A percentile compares a stretch with the other conserved stretches of the same genome.
Conservation (phyloP, 2,888 invertebrate genomes). For the Rhagium mordax region DNA sequence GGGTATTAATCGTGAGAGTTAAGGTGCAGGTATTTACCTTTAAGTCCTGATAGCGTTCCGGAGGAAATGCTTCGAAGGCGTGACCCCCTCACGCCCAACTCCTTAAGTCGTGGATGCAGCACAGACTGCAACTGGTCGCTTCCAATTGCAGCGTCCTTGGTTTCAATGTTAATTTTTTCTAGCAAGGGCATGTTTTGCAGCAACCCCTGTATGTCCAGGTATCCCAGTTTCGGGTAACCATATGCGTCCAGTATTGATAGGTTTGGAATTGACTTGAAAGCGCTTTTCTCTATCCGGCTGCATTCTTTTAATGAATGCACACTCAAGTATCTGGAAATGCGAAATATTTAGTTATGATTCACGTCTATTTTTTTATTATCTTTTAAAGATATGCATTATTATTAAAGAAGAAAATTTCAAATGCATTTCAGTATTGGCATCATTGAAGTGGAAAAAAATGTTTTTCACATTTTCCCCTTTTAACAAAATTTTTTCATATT, state of each 20-base stretch:
- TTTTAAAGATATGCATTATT: background rate
- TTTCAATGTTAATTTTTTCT: constrained; percentile 86
- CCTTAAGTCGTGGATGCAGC: constrained; percentile 83
- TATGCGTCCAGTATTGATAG: constrained; percentile 81
- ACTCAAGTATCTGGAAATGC: constrained; percentile 77
- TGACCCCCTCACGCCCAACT: constrained; percentile 82
- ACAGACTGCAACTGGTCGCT: constrained; percentile 86
- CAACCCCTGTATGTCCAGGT: constrained; percentile 89
- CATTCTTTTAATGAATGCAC: constrained; percentile 80
- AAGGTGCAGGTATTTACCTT: constrained; percentile 66
- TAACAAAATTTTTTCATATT: too few relatives aligned
- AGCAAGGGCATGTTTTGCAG: constrained; percentile 82
- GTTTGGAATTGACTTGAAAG: constrained; percentile 82
- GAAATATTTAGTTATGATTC: background rate
- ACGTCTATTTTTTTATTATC: background rate
- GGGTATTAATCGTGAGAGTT: too few relatives aligned
- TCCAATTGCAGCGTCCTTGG: constrained; percentile 87
- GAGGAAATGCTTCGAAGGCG: constrained; percentile 85
- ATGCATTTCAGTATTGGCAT: too few relatives aligned
- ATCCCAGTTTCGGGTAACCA: constrained; percentile 85
- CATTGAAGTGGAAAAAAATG: too few relatives aligned
- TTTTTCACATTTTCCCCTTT: too few relatives aligned
- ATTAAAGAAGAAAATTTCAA: too few relatives aligned
- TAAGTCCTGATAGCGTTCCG: constrained; percentile 87
- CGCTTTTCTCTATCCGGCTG: constrained; percentile 85